Conservation (phyloP, 2,113 vertebrate genomes). For the Actenoides lindsayi region DNA sequence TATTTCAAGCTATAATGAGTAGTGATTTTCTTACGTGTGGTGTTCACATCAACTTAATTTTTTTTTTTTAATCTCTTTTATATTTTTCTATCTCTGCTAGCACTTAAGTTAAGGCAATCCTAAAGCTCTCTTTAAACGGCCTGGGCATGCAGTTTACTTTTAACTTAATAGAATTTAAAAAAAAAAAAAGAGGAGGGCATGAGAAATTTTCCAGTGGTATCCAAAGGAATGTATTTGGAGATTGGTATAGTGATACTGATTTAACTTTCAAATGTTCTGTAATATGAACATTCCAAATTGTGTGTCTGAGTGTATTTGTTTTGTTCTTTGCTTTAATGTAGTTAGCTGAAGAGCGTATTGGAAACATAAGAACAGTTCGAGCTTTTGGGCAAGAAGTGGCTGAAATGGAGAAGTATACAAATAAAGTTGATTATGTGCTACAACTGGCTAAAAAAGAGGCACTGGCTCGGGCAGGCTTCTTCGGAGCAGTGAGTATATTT, state of each 20-base stretch:
- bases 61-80: not conserved
- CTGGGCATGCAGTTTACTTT: not conserved
- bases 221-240: not conserved
- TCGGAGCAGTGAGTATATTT: conserved; percentile 85
- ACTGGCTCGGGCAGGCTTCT: conserved; percentile 87
- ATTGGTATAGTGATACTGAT: not conserved
- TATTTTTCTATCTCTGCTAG: not conserved
- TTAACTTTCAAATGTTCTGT: not conserved
- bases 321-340: conserved; percentile 47
- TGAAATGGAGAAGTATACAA: conserved; percentile 84
- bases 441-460: conserved; percentile 88
- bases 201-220: not conserved
- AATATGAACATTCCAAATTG: not conserved
- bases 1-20: not conserved
- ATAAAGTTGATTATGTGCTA: conserved; percentile 82
- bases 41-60: not conserved
- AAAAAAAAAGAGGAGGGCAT: not conserved
- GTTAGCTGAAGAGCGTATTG: conserved; percentile 96
- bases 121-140: not conserved
- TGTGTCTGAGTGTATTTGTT: not conserved
- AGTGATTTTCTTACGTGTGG: not conserved
- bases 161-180: not conserved
- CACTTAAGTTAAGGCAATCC: not conserved
- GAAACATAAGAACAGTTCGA: conserved; percentile 93
- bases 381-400: conserved; percentile 92